Conservation (phyloP, 2,113 vertebrate species). For the Helogale parvula region DNA sequence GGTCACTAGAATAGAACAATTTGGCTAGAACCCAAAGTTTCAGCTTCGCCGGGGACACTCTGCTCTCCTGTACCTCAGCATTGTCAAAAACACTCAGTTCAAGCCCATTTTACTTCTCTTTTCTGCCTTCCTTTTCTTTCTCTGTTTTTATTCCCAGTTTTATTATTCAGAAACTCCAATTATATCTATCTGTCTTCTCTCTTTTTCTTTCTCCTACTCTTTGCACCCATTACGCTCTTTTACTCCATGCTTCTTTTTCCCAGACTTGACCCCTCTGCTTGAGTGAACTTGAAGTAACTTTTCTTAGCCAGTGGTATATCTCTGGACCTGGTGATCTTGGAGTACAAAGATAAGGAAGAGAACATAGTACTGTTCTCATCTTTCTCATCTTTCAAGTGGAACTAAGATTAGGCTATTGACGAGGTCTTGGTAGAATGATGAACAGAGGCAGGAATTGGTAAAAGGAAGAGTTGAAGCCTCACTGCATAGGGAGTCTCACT, state of each 20-base stretch:
- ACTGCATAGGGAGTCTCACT: neutral
- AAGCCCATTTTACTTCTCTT: constrained; percentile 53
- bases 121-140: neutral
- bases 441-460: neutral
- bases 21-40: constrained; percentile 59
- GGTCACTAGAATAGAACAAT: constrained; percentile 73
- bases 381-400: neutral
- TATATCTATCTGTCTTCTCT: neutral
- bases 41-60: constrained; percentile 65
- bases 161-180: neutral
- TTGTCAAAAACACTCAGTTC: constrained; percentile 38
- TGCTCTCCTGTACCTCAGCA: constrained; percentile 70
- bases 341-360: neutral
- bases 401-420: neutral
- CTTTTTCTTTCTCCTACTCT: neutral
- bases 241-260: neutral
- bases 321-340: neutral
- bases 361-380: neutral
- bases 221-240: neutral
- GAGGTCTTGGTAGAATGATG: neutral
- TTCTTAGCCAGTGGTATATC: neutral
- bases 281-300: neutral
- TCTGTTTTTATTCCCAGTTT: neutral
- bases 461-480: neutral
- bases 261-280: neutral